Base-by-base conservation (phyloP, 1,140 invertebrate species). In the Holcopasites calliopsidis region DNA sequence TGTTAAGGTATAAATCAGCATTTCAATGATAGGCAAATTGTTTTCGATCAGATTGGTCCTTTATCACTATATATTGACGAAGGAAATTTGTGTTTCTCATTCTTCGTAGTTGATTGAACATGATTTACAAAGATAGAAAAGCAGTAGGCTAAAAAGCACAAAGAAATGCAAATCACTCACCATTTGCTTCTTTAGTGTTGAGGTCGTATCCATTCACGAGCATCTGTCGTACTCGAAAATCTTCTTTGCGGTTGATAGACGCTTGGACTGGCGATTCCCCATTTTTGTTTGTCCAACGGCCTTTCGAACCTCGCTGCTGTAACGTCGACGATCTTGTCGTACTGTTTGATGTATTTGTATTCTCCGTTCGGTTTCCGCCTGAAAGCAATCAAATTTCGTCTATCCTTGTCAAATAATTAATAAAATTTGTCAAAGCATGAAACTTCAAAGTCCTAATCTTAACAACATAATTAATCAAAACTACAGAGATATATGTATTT, bases 201-300 rank as follows among this genome's bases (percentile, higher is more conserved):
- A 76, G 69, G 35, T 88, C 77, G 58, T 84, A 87, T 35, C 82
- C 85, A 80, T 84, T 88, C 31, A 79, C 76, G n/a, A 83, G 72
- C 57, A 88, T 66, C 40, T 80, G 80, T n/a, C 84, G 82, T 26
- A 83, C 66, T 35, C 85, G 80, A 54, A 84, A 85, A 52, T 87
- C 87, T 66, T 87, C 82, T 40, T 85, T 87, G 3, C 85, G 82
- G 78, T 80, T 84, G 13, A 80, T 79, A 31, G 79, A 61, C 16
- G 60, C 61, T 26, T 74, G 80, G n/a, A 81, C 74, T 11, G 79
- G 18, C 33, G 87, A 74, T 64, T 88, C 86, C 49, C 83, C 77
- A 86, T 87, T 88, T 85, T 87, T 88, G 57, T 79, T 88, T 5
- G 85, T 78, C 86, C 86, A 88, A 13, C 87, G 86, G 50, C 79